phyloP scores from a whole-genome alignment of 2,797 vertebrate genomes.

The Coccyzus lansbergi region DNA sequence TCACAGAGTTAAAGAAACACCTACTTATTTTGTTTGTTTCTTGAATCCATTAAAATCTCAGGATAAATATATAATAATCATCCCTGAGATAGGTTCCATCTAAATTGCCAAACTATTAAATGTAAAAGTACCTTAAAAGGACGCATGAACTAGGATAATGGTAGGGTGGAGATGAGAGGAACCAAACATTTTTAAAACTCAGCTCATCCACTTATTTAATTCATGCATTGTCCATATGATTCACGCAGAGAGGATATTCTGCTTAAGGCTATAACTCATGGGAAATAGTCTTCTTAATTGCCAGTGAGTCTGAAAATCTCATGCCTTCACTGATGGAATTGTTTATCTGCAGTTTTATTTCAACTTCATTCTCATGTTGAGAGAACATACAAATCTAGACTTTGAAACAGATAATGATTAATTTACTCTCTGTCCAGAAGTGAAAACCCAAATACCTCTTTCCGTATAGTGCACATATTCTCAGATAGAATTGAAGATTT shows the following conservation, averaged over 20 bases:
- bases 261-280: background rate
- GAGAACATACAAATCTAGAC: background rate
- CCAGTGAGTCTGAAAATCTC: background rate
- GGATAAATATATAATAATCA: background rate
- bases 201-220: background rate
- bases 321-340: background rate
- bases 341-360: background rate
- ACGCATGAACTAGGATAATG: background rate
- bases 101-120: background rate
- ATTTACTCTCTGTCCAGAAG: background rate
- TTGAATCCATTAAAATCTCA: background rate
- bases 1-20: conserved; percentile 24
- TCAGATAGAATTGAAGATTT: background rate
- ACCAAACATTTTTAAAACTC: background rate
- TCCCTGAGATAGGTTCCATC: background rate
- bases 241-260: background rate
- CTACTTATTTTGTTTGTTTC: background rate
- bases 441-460: background rate
- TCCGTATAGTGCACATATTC: background rate
- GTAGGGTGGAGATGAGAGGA: background rate
- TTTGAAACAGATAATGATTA: background rate
- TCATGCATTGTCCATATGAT: background rate
- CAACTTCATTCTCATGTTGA: background rate
- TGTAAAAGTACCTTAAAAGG: background rate
- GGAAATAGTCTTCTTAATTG: background rate